phyloP scores from a whole-genome alignment of 2,113 vertebrate species.

The Glaucidium brasilianum region DNA sequence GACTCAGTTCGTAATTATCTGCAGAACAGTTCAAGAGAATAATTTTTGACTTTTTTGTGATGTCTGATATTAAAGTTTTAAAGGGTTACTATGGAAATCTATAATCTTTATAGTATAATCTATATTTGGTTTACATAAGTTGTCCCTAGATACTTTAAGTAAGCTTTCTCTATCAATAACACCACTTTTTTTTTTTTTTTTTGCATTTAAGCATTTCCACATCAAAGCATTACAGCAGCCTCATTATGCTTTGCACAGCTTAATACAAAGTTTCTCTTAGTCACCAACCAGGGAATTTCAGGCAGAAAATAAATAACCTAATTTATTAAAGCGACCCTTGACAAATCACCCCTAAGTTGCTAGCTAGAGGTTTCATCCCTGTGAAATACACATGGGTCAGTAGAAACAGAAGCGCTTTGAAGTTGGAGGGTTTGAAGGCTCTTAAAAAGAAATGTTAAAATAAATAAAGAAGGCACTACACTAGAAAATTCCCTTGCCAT shows the following conservation, averaged over 20 bases:
- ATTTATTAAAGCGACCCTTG: slow-evolving; percentile 29
- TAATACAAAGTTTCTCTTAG: slow-evolving; percentile 34
- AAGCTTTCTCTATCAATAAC: not conserved
- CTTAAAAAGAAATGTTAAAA: not conserved
- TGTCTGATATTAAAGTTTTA: not conserved
- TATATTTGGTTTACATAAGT: not conserved
- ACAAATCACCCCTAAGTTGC: slow-evolving; percentile 29
- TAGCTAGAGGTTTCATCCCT: not conserved
- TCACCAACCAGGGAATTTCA: slow-evolving; percentile 46
- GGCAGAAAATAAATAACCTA: slow-evolving; percentile 49
- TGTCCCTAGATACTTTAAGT: not conserved
- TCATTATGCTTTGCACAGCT: slow-evolving; percentile 35
- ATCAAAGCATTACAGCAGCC: slow-evolving; percentile 44
- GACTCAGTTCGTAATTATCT: not conserved
- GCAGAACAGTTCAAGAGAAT: not conserved
- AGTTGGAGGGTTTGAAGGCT: not conserved
- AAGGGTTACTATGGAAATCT: not conserved
- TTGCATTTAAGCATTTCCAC: slow-evolving; percentile 28
- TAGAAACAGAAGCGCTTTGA: slow-evolving; percentile 15
- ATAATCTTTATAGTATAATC: not conserved
- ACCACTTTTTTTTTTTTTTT: not conserved
- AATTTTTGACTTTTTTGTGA: not conserved
- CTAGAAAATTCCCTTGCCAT: not conserved
- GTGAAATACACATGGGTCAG: not conserved
- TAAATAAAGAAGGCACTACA: not conserved